Conservation (phyloP, 2,888 invertebrate species). For the Spialia ferax region DNA sequence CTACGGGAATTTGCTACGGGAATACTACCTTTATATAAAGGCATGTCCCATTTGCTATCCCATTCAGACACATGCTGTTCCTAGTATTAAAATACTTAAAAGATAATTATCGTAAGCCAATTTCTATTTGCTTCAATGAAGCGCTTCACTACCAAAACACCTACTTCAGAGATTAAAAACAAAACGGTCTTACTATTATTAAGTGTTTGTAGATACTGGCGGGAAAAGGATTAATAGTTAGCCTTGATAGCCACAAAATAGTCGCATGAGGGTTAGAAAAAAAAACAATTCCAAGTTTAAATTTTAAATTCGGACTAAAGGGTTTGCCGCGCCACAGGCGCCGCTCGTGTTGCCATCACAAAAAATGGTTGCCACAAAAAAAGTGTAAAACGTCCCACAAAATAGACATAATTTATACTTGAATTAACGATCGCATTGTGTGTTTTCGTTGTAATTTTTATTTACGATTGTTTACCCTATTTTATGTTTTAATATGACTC, state of each 20-base stretch:
- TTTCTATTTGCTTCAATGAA: conserved; percentile 52
- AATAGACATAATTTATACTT: conserved; percentile 81
- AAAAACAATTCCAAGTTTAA: conserved; percentile 49
- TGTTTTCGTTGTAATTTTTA: conserved; percentile 82
- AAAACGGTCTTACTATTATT: conserved; percentile 61
- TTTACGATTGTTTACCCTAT: conserved; percentile 85
- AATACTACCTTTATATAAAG: too few relatives aligned
- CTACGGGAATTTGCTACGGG: too few relatives aligned
- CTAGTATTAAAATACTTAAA: too few relatives aligned
- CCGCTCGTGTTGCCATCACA: conserved; percentile 68
- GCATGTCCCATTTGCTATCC: too few relatives aligned
- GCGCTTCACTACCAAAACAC: conserved; percentile 54
- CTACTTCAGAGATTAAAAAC: conserved; percentile 59
- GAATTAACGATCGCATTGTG: conserved; percentile 81
- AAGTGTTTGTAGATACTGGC: conserved; percentile 72
- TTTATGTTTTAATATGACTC: conserved; percentile 84
- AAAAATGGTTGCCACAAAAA: conserved; percentile 72
- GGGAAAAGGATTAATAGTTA: conserved; percentile 75
- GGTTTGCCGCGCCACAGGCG: conserved; percentile 79
- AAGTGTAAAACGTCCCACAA: conserved; percentile 81
- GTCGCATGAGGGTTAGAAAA: conserved; percentile 52
- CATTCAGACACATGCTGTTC: too few relatives aligned
- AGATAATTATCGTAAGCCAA: too few relatives aligned
- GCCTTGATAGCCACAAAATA: conserved; percentile 52
- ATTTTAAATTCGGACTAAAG: conserved; percentile 68